Evolutionary conservation across 1,140 invertebrate species (phyloP).

Genomic region (Uloborus diversus): DNA sequence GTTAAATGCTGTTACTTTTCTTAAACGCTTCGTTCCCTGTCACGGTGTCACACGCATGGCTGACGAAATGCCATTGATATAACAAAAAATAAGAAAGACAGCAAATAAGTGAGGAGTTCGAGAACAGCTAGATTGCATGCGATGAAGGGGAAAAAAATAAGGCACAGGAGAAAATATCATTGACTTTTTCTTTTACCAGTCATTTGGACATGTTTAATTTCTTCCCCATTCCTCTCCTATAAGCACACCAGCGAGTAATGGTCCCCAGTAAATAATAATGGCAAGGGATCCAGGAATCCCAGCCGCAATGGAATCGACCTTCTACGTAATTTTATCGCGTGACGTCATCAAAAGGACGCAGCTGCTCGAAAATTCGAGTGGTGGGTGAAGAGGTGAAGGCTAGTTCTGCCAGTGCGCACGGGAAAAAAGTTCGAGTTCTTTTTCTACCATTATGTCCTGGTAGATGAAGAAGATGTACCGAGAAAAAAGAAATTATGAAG

Average conservation of each 20-base stretch:
- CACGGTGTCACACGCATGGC: neutral
- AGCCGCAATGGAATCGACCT: conserved; percentile 19
- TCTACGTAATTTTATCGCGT: neutral
- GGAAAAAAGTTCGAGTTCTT: no score
- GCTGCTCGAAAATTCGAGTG: neutral
- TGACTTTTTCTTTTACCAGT: neutral
- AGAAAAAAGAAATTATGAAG: no score
- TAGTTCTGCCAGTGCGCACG: no score
- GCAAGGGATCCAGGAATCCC: neutral
- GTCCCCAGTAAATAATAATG: neutral
- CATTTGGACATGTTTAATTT: neutral
- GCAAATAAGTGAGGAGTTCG: neutral
- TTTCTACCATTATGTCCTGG: no score
- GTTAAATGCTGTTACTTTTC: neutral
- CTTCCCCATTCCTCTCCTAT: neutral
- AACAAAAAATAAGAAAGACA: neutral
- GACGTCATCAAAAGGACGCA: conserved; percentile 9
- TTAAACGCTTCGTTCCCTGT: neutral
- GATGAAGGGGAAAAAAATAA: neutral
- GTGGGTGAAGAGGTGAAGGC: no score
- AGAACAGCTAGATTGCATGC: no score
- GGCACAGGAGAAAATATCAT: neutral
- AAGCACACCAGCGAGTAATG: neutral
- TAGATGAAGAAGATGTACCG: no score
- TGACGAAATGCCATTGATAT: neutral